Percentiles rank a stretch among this genome's conserved stretches.
phyloP scores from a whole-genome alignment of 2,888 invertebrate species.

The Platycheirus albimanus region DNA sequence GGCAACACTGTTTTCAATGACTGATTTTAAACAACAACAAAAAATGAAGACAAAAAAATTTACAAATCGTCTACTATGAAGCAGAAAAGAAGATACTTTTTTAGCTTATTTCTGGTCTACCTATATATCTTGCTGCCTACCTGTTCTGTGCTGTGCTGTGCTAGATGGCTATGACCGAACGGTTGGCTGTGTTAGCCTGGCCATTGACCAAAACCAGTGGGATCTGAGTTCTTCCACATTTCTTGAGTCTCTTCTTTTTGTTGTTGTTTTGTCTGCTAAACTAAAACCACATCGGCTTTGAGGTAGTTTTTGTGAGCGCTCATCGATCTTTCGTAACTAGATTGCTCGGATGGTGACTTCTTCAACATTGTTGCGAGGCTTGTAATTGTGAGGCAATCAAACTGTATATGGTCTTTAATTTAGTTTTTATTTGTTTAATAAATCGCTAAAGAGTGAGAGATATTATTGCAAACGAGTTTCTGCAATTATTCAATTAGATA shows the following conservation, averaged over 20 bases:
- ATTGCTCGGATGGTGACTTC: not conserved
- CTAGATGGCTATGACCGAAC: slow-evolving; percentile 28
- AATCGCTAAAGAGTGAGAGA: no score
- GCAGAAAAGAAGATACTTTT: slow-evolving; percentile 32
- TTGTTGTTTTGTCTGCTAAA: slow-evolving; percentile 25
- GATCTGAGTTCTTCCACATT: slow-evolving; percentile 9
- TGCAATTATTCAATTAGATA: no score
- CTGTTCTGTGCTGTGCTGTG: no score
- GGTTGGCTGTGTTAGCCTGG: slow-evolving; percentile 34
- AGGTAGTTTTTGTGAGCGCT: no score
- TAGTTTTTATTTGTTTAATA: no score
- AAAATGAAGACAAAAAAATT: not conserved
- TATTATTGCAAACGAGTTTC: no score
- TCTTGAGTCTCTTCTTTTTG: not conserved
- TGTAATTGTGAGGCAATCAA: no score
- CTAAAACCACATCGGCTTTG: not conserved
- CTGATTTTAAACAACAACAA: not conserved
- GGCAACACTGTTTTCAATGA: slow-evolving; percentile 18
- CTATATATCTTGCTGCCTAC: no score
- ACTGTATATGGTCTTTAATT: no score
- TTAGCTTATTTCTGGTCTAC: slow-evolving; percentile 13
- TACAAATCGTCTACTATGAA: slow-evolving; percentile 11
- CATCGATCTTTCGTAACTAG: no score
- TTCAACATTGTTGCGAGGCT: not conserved
- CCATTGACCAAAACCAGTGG: slow-evolving; percentile 65